phyloP scores from a whole-genome alignment of 1,140 invertebrate species.

The Orchesella cincta region DNA sequence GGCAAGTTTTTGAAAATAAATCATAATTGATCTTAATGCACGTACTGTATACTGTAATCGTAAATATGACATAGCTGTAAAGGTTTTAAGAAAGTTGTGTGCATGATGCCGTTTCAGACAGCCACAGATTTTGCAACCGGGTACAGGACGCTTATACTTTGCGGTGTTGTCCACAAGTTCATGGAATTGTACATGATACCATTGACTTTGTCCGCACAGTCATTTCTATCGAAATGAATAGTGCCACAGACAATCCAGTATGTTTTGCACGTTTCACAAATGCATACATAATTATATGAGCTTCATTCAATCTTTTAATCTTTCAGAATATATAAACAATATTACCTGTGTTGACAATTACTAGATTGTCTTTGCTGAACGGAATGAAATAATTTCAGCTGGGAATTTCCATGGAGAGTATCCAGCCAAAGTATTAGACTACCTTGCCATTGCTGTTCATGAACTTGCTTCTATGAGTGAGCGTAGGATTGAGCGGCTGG shows the following conservation, averaged over 20 bases:
- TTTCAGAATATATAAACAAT: too few species aligned
- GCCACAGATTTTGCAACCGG: conserved; percentile 70
- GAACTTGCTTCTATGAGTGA: conserved; percentile 75
- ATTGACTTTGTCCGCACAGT: conserved; percentile 68
- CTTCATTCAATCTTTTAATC: too few species aligned
- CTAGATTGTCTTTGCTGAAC: conserved; percentile 70
- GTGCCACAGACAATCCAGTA: conserved; percentile 75
- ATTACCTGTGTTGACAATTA: not conserved
- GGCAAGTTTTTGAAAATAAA: too few species aligned
- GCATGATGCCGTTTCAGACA: conserved; percentile 60
- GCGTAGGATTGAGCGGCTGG: conserved; percentile 68
- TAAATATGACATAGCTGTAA: too few species aligned
- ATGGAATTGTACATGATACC: conserved; percentile 71
- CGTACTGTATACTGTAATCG: too few species aligned
- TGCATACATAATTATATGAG: not conserved
- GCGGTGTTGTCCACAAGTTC: conserved; percentile 70
- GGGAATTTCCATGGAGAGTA: conserved; percentile 76
- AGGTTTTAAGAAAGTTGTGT: too few species aligned
- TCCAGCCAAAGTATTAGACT: conserved; percentile 73
- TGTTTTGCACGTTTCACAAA: conserved; percentile 39
- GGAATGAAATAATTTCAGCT: conserved; percentile 70
- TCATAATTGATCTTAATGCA: too few species aligned
- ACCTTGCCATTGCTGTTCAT: conserved; percentile 72
- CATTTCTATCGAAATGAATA: conserved; percentile 70
- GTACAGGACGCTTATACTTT: conserved; percentile 77